Base-by-base conservation (phyloP, 2,888 invertebrate genomes). In the Synanthedon vespiformis region DNA sequence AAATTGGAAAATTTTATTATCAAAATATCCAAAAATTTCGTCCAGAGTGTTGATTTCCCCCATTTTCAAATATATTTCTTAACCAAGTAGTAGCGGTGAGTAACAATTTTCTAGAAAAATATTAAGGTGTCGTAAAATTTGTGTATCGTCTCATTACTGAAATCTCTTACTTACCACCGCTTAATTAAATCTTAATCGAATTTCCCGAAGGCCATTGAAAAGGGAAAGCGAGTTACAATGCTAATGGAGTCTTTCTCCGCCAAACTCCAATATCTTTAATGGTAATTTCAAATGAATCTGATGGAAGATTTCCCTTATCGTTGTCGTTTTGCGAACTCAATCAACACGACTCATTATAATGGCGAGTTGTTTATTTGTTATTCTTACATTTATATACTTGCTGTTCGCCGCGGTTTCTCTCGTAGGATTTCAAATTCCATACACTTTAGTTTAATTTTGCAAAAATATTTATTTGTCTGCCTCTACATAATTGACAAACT, bases 151-250 rank as follows among this genome's bases (percentile, higher is more conserved):
- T 51, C n/a, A 51, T 51, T 51, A 51, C 41, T 59, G 60, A 65
- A 64, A 67, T 64, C 60, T 67, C 60, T 59, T 58, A 59, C 60
- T 59, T 58, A 59, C 57, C 60, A 50, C 57, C 63, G 60, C 64
- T 62, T 64, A 65, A 70, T 70, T 64, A 67, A 69, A 62, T 56
- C 61, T 63, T 71, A 72, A 80, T 80, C 68, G 72, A 74, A 74
- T 77, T 67, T 61, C 60, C 62, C 55, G 53, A 58, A 59, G 65
- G 61, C 70, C 66, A 68, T 69, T 67, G 65, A 64, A 65, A 65
- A 60, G 63, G 67, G 62, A 67, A 70, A 67, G 60, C 61, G 65
- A 70, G 72, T 79, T 73, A 74, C 70, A 72, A 75, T 76, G 64
- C 68, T 76, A 79, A 80, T 76, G 68, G 68, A 69, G 61, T 67